Evolutionary conservation across 1,140 invertebrate genomes (phyloP).

Genomic region (Dendroctonus valens): DNA sequence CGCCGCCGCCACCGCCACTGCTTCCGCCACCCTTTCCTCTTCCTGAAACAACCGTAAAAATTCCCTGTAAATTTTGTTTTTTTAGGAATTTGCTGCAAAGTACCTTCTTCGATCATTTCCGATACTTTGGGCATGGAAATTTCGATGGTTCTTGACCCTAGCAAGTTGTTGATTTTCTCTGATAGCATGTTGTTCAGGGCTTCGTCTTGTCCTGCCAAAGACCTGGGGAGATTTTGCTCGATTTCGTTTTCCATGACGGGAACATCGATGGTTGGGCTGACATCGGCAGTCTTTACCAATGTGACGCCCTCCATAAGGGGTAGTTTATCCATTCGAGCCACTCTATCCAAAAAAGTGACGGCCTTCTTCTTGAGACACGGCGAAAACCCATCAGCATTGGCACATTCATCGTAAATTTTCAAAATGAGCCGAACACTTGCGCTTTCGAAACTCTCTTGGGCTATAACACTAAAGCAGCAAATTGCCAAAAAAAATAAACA

Average conservation of each 20-base stretch:
- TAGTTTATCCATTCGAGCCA: constrained; percentile 66
- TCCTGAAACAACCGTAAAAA: constrained; percentile 55
- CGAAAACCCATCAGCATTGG: constrained; percentile 59
- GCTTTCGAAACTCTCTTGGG: constrained; percentile 47
- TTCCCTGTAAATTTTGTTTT: no score
- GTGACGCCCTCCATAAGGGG: constrained; percentile 64
- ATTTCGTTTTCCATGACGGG: constrained; percentile 62
- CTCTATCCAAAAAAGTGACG: constrained; percentile 70
- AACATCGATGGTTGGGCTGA: constrained; percentile 39
- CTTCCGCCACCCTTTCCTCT: constrained; percentile 53
- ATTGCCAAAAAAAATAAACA: constrained; percentile 44
- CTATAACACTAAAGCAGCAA: constrained; percentile 33
- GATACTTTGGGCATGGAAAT: constrained; percentile 70
- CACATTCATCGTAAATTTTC: constrained; percentile 64
- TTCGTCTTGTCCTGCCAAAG: constrained; percentile 61
- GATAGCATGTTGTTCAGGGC: constrained; percentile 67
- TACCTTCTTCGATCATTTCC: constrained; percentile 67
- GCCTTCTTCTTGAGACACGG: constrained; percentile 79
- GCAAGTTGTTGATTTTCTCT: constrained; percentile 66
- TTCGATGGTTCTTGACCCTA: constrained; percentile 73
- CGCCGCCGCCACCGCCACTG: constrained; percentile 19
- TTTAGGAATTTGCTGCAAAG: constrained; percentile 17
- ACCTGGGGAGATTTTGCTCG: constrained; percentile 63
- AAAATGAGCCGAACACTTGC: constrained; percentile 57
- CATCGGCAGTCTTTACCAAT: constrained; percentile 59